A percentile compares a stretch with the other conserved stretches of the same genome.
phyloP scores from a whole-genome alignment of 2,888 invertebrate genomes.

The Oegoconia quadripuncta region DNA sequence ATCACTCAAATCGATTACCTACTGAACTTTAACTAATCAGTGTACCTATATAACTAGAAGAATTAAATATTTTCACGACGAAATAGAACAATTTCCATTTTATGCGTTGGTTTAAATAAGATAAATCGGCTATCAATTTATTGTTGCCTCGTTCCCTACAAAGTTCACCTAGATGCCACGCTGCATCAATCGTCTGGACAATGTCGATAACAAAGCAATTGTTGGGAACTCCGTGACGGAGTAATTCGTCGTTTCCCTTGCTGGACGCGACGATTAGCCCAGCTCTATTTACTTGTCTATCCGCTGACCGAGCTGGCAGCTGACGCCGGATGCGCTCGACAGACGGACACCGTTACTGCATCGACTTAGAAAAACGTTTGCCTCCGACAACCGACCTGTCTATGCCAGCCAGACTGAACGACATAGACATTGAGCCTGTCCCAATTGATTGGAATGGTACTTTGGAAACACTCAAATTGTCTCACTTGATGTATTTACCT shows the following conservation, averaged over 20 bases:
- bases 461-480: constrained; percentile 40
- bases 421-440: constrained; percentile 44
- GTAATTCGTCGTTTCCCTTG: constrained; percentile 77
- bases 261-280: constrained; percentile 73
- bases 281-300: constrained; percentile 77
- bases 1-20: no score
- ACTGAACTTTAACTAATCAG: no score
- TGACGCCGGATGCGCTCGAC: constrained; percentile 68
- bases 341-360: constrained; percentile 73
- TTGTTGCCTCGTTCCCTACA: background rate
- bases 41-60: no score
- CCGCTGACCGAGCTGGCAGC: constrained; percentile 67
- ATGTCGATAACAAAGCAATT: constrained; percentile 60
- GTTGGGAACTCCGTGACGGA: constrained; percentile 66
- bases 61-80: no score
- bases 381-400: constrained; percentile 48
- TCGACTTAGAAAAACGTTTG: constrained; percentile 77
- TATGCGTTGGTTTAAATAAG: background rate
- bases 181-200: constrained; percentile 40
- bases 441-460: constrained; percentile 45
- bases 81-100: background rate
- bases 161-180: constrained; percentile 37
- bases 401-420: constrained; percentile 42
- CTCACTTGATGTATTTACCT: constrained; percentile 36
- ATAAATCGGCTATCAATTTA: background rate